Evolutionary conservation across 2,888 invertebrate genomes (phyloP).

Genomic region (Bugulina stolonifera): DNA sequence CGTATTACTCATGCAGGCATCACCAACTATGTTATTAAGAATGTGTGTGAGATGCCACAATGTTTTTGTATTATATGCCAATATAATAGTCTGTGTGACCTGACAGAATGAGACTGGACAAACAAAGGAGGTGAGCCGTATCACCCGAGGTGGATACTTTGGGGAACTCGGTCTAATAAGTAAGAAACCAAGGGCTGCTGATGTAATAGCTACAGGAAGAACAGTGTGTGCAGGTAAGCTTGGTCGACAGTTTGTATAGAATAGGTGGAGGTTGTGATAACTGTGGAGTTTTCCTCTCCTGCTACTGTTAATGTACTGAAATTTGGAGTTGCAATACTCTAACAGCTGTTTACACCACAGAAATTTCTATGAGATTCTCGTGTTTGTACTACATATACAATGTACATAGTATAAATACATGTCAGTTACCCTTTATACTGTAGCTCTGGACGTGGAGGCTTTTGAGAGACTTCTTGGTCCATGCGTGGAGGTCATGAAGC

Average conservation of each 20-base stretch:
- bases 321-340: no score
- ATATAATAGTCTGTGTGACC: neutral
- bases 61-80: neutral
- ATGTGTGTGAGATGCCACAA: neutral
- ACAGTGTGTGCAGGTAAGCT: conserved; percentile 90
- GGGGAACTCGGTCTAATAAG: conserved; percentile 87
- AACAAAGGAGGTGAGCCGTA: conserved; percentile 12
- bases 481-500: conserved; percentile 97
- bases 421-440: neutral
- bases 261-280: no score
- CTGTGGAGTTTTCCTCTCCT: no score
- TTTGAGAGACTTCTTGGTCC: conserved; percentile 95
- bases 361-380: no score
- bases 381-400: no score
- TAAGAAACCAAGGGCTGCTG: conserved; percentile 89
- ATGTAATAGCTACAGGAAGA: conserved; percentile 66
- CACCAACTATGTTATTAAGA: neutral
- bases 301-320: no score
- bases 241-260: no score
- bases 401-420: no score
- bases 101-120: neutral
- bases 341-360: no score
- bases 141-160: conserved; percentile 17
- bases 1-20: neutral
- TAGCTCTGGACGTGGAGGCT: conserved; percentile 89